A percentile compares a stretch with the other conserved stretches of the same genome.
Conservation (phyloP, 2,113 vertebrate species). For the Psilopsiagon aymara region DNA sequence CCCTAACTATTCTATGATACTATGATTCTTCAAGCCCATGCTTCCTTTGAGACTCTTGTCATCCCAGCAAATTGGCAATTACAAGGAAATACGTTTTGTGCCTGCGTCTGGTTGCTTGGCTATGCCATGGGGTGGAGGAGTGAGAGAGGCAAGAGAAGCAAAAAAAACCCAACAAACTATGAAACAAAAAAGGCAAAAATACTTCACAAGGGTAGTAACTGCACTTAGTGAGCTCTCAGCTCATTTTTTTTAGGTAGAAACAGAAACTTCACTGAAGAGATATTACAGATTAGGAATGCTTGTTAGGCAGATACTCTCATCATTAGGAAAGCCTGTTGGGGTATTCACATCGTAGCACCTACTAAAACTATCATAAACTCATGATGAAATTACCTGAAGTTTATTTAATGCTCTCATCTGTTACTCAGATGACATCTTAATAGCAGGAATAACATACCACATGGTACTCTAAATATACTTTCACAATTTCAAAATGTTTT, state of each 20-base stretch:
- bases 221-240: not conserved
- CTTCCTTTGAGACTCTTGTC: not conserved
- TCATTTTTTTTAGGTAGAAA: not conserved
- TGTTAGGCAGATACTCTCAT: not conserved
- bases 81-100: not conserved
- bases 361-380: not conserved
- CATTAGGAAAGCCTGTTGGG: not conserved
- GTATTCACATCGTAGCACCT: not conserved
- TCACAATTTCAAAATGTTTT: not conserved
- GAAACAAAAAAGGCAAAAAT: not conserved
- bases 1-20: too few relatives aligned
- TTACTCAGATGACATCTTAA: not conserved
- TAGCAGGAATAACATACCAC: not conserved
- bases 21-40: not conserved
- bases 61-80: not conserved
- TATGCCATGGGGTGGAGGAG: not conserved
- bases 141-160: not conserved
- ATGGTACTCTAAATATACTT: not conserved
- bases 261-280: not conserved
- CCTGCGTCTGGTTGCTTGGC: not conserved
- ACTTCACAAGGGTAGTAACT: not conserved
- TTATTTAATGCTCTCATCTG: not conserved
- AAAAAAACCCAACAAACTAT: not conserved
- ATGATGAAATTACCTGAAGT: not conserved
- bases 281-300: not conserved